phyloP scores from a whole-genome alignment of 2,888 invertebrate species.

The Therioaphis trifolii region DNA sequence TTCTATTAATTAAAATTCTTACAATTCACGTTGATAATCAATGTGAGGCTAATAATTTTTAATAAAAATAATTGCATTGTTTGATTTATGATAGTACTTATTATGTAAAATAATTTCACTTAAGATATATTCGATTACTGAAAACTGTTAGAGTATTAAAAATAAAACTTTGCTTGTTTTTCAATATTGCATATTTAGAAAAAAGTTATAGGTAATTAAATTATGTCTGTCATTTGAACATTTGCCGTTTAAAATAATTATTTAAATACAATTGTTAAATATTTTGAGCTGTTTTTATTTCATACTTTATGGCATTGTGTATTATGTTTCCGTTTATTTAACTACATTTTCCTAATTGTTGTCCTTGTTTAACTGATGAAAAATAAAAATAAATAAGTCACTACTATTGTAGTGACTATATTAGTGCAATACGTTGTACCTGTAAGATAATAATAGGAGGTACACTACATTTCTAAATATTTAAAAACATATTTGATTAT shows the following conservation, averaged over 20 bases:
- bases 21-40: conserved; percentile 32
- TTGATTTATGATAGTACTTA: background rate
- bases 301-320: background rate
- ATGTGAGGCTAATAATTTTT: background rate
- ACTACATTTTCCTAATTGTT: background rate
- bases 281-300: background rate
- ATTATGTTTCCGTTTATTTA: background rate
- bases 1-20: conserved; percentile 6
- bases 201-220: conserved; percentile 13
- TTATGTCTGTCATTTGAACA: conserved; percentile 38
- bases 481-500: too few species aligned
- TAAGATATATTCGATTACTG: background rate
- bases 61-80: conserved; percentile 29
- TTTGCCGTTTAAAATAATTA: conserved; percentile 55
- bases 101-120: background rate
- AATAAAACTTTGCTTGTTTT: background rate
- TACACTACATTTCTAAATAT: too few species aligned
- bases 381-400: too few species aligned
- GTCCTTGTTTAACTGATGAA: too few species aligned
- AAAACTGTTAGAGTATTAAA: conserved; percentile 18
- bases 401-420: too few species aligned
- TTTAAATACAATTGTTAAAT: background rate
- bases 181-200: background rate
- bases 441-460: too few species aligned
- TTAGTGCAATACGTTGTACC: too few species aligned